Conservation (phyloP, 2,888 invertebrate genomes). For the Ennomos quercinarius region DNA sequence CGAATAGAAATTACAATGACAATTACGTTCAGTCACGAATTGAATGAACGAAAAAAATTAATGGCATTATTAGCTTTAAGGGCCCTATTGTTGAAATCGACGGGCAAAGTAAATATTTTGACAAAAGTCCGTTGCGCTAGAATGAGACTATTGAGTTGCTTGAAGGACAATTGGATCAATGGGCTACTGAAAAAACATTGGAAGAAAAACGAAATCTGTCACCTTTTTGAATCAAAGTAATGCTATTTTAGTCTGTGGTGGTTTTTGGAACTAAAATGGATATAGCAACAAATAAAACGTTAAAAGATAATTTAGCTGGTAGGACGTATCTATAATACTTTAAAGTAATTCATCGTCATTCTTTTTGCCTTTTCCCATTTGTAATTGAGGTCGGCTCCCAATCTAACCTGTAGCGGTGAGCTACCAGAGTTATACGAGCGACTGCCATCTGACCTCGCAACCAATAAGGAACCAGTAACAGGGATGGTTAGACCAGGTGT, state of each 20-base stretch:
- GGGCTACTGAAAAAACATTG: constrained; percentile 39
- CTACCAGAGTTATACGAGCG: too few species aligned
- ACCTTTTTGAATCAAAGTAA: constrained; percentile 9
- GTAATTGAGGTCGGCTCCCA: too few species aligned
- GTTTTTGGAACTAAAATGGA: background rate
- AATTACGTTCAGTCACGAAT: constrained; percentile 64
- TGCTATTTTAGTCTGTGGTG: background rate
- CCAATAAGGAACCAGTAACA: too few species aligned
- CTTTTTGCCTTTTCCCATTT: too few species aligned
- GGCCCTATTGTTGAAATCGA: constrained; percentile 66
- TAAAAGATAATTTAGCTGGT: too few species aligned
- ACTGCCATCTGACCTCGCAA: too few species aligned
- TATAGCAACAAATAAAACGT: background rate
- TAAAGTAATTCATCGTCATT: too few species aligned
- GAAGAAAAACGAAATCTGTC: constrained; percentile 26
- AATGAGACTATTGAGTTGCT: constrained; percentile 69
- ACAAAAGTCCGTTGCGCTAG: constrained; percentile 77
- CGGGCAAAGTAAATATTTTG: constrained; percentile 81
- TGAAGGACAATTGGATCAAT: constrained; percentile 66
- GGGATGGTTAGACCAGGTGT: too few species aligned
- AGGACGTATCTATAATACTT: too few species aligned
- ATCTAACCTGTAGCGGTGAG: too few species aligned
- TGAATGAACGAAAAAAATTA: constrained; percentile 55
- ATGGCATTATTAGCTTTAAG: constrained; percentile 78
- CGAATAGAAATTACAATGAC: constrained; percentile 75